Base-by-base conservation (phyloP, 2,797 vertebrate genomes). In the Eospalax fontanierii region DNA sequence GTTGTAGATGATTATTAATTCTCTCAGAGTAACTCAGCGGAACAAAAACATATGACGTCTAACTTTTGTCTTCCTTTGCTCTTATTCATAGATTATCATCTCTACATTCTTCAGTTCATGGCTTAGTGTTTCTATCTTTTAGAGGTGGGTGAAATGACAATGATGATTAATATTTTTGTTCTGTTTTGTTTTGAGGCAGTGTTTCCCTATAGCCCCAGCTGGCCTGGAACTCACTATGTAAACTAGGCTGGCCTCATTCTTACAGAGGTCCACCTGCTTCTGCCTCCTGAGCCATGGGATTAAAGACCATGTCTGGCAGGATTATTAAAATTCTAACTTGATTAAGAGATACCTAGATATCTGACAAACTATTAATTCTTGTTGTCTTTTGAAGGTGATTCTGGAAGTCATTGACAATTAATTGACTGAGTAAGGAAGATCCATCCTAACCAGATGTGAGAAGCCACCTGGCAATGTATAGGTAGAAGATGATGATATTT, bases 11-110 rank as follows among this genome's bases (percentile, higher is more conserved):
- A 46, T 57, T n/a, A 33, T 26, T 65, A 22, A 89, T 30, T 33
- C 18, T 43, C 61, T 6, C 46, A 11, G 46, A 61, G 59, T 83
- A 66, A 92, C 24, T 61, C 28, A 70, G 59, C 18, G 71, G 43
- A 90, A 71, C 90, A 85, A 66, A 71, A 40, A 70, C 11, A 26
- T 38, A 38, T 4, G 18, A 0, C 28, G 35, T 73, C 33, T 74
- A 33, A 73, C 28, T 89, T 89, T 43, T 88, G 21, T 85, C 50
- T 87, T 82, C 66, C 10, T 90, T 71, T 75, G n/a, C 66, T 63
- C 8, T 57, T 89, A 80, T 63, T 92, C 65, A 66, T 1, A 4
- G 0, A 71, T 38, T 81, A 21, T 7, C 22, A 83, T 86, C 73
- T 76, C 65, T 28, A 61, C 22, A 26, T 40, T 15, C 21, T 54